phyloP scores from a whole-genome alignment of 2,113 vertebrate species.

The Phalacrocorax brasilianus region DNA sequence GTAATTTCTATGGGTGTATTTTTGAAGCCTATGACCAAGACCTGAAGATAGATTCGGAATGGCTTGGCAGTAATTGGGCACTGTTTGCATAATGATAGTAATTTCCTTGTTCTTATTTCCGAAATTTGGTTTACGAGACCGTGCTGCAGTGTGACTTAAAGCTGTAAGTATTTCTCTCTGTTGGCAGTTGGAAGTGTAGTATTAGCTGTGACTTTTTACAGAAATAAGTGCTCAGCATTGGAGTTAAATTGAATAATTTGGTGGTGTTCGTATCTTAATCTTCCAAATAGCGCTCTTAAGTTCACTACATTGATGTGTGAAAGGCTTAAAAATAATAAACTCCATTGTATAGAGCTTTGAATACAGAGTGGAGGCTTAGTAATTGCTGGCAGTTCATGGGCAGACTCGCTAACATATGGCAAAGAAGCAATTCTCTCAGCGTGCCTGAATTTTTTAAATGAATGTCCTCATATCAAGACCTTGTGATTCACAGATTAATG shows the following conservation, averaged over 20 bases:
- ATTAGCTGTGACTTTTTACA: slow-evolving; percentile 11
- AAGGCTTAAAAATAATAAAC: slow-evolving; percentile 61
- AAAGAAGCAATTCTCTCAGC: slow-evolving; percentile 33
- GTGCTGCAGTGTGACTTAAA: background rate
- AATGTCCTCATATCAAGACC: background rate
- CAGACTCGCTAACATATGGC: background rate
- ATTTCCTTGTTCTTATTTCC: slow-evolving; percentile 16
- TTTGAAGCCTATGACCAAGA: background rate
- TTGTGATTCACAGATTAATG: background rate
- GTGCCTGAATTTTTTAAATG: background rate
- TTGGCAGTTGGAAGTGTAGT: background rate
- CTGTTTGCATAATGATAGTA: background rate
- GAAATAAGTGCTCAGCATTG: slow-evolving; percentile 13
- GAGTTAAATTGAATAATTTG: slow-evolving; percentile 61
- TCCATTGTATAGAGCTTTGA: slow-evolving; percentile 40
- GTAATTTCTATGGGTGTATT: background rate
- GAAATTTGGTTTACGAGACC: background rate
- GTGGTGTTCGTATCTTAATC: slow-evolving; percentile 41
- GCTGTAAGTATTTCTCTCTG: slow-evolving; percentile 16
- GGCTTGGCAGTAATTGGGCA: background rate
- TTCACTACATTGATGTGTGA: background rate
- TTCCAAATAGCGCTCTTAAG: slow-evolving; percentile 40
- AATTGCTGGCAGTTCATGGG: slow-evolving; percentile 12
- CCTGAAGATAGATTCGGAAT: background rate
- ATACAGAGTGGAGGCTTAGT: slow-evolving; percentile 3